Conservation (phyloP, 1,140 invertebrate genomes). For the Thaumatotibia leucotreta region DNA sequence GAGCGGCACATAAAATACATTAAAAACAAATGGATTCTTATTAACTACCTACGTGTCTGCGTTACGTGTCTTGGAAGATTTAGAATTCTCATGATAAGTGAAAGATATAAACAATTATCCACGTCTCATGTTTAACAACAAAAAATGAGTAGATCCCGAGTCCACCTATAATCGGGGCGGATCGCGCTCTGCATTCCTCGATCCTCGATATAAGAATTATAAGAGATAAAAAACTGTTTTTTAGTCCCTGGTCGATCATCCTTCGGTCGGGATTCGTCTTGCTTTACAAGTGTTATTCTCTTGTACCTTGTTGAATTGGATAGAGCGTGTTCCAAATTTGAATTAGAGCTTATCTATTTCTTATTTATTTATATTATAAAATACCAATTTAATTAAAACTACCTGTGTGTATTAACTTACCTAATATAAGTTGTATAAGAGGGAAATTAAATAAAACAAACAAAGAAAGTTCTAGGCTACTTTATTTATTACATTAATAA, state of each 20-base stretch:
- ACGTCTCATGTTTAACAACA: neutral
- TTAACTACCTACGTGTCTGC: too few relatives aligned
- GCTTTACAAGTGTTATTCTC: conserved; percentile 56
- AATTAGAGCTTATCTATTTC: conserved; percentile 3
- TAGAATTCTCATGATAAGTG: neutral
- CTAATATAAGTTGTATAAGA: neutral
- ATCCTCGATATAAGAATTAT: neutral
- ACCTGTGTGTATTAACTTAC: neutral
- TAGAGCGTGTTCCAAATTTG: conserved; percentile 27
- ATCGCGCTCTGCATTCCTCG: neutral
- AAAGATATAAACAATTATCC: neutral
- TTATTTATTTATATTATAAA: neutral
- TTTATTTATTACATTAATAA: neutral
- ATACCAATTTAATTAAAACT: too few relatives aligned
- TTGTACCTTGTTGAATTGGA: conserved; percentile 25
- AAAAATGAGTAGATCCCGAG: neutral
- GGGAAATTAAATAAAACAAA: neutral
- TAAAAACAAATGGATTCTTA: too few relatives aligned
- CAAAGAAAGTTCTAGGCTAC: neutral
- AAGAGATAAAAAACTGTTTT: conserved; percentile 20
- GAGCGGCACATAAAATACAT: too few relatives aligned
- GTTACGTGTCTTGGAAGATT: too few relatives aligned
- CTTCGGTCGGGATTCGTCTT: conserved; percentile 56
- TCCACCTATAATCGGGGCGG: conserved; percentile 1
- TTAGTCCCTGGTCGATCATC: conserved; percentile 19